Evolutionary conservation across 2,113 vertebrate genomes (phyloP).

Genomic region (Phrynosoma blainvillii): DNA sequence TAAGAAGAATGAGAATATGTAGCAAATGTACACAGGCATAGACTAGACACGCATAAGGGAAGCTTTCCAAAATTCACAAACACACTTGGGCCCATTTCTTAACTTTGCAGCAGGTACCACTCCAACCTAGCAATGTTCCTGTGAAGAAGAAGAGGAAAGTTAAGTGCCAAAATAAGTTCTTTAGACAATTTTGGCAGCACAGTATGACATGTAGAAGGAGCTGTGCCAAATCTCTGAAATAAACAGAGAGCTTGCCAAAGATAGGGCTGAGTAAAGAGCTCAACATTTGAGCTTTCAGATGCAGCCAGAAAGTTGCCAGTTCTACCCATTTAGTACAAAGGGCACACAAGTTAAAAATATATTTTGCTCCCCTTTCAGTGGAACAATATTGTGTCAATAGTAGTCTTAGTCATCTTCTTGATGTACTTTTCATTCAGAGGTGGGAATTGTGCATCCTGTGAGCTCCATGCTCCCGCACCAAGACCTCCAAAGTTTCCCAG

Average conservation of each 20-base stretch:
- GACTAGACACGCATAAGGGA: background rate
- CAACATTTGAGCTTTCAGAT: conserved; percentile 14
- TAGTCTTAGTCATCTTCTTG: conserved; percentile 47
- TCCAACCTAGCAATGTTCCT: background rate
- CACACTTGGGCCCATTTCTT: background rate
- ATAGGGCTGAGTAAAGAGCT: conserved; percentile 30
- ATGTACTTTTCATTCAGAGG: background rate
- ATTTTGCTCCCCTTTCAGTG: conserved; percentile 33
- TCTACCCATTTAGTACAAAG: conserved; percentile 19
- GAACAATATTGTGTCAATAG: background rate
- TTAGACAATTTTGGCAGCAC: conserved; percentile 19
- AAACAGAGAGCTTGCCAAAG: background rate
- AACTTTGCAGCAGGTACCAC: background rate
- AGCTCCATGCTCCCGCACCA: too few species aligned
- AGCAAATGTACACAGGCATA: background rate
- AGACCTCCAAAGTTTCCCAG: too few species aligned
- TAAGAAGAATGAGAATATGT: background rate
- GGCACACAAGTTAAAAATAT: conserved; percentile 45
- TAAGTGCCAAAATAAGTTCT: conserved; percentile 27
- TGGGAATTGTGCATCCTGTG: too few species aligned
- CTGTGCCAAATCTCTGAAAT: background rate
- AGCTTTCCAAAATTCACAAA: background rate
- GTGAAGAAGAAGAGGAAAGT: background rate
- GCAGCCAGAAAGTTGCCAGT: conserved; percentile 24
- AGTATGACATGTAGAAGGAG: conserved; percentile 22